Evolutionary conservation across 2,888 invertebrate species (phyloP), one percentile per base, ranked within the genome.

Genomic region (Acrobasis suavella): DNA sequence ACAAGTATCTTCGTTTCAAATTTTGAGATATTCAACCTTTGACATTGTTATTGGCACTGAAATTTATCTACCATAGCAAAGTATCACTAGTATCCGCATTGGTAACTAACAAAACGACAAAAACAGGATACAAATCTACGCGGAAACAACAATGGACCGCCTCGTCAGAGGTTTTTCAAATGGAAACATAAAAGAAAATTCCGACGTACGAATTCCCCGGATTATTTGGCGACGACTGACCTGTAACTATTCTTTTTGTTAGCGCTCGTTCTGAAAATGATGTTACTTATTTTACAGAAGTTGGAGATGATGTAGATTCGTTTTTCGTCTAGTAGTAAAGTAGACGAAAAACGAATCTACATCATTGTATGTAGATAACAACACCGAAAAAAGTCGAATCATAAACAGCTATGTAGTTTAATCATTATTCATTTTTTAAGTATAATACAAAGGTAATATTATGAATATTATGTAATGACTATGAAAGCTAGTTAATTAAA

Each of bases 161-260:
- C 62, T 73, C 75, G 71, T 77, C 77, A 78, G 76, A 73, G 74
- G 71, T 74, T 78, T 78, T 76, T 74, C 72, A 72, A 72, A 77
- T 74, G 75, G 70, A 76, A 80, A 82, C 80, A 82, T 78, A 80
- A 82, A 81, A 80, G 78, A 73, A 80, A 75, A 80, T 77, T 76
- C 77, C 74, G 68, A 69, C 73, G 71, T 70, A 72, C 70, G 71
- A 73, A 78, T 75, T 70, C 75, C 67, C 66, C 67, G 74, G 78
- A 80, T 79, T 81, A 80, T 79, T 81, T 69, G 70, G 68, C 65
- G 74, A 69, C 73, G 73, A 70, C 72, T 75, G 76, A 70, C 68
- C 72, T 64, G 65, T 68, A 70, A 71, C 70, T 69, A 70, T 66
- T 64, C 67, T 70, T 68, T 71, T 71, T 70, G 68, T 66, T 51